Conservation (phyloP, 2,797 vertebrate species). For the Takifugu rubripes region DNA sequence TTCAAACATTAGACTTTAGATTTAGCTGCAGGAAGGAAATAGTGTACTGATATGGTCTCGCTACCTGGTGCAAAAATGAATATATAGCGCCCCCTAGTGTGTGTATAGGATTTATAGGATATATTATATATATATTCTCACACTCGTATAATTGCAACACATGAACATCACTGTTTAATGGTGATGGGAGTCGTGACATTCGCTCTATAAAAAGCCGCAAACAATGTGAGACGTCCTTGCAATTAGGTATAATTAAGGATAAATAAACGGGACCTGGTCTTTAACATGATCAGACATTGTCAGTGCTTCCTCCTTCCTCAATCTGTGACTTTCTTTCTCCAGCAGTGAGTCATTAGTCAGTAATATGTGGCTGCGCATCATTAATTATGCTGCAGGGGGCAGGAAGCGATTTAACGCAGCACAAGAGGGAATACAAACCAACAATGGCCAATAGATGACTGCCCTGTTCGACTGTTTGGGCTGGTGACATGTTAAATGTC, state of each 20-base stretch:
- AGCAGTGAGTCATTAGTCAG: slow-evolving; percentile 31
- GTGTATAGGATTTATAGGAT: slow-evolving; percentile 8
- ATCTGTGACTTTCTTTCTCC: slow-evolving; percentile 25
- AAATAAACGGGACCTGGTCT: slow-evolving; percentile 17
- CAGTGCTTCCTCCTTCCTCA: slow-evolving; percentile 11
- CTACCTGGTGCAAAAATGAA: slow-evolving; percentile 34
- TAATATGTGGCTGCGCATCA: slow-evolving; percentile 13
- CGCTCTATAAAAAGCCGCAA: slow-evolving; percentile 11
- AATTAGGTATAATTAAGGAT: slow-evolving; percentile 22
- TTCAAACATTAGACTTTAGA: not conserved
- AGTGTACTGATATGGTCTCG: not conserved
- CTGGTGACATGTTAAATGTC: slow-evolving; percentile 16
- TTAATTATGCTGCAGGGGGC: slow-evolving; percentile 25
- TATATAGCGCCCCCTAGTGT: slow-evolving; percentile 70
- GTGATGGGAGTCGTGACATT: slow-evolving; percentile 10
- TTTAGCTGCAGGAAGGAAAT: not conserved
- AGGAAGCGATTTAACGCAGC: slow-evolving; percentile 13
- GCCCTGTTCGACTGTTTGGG: slow-evolving; percentile 15
- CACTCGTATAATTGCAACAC: not conserved
- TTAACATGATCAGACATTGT: slow-evolving; percentile 14
- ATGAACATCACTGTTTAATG: not conserved
- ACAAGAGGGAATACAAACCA: slow-evolving; percentile 11
- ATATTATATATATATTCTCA: too few species aligned
- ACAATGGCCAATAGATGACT: slow-evolving; percentile 10
- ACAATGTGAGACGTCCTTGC: slow-evolving; percentile 1